A percentile compares a stretch with the other conserved stretches of the same genome.
phyloP scores from a whole-genome alignment of 1,140 invertebrate genomes.

The Panagrolaimus sp. region DNA sequence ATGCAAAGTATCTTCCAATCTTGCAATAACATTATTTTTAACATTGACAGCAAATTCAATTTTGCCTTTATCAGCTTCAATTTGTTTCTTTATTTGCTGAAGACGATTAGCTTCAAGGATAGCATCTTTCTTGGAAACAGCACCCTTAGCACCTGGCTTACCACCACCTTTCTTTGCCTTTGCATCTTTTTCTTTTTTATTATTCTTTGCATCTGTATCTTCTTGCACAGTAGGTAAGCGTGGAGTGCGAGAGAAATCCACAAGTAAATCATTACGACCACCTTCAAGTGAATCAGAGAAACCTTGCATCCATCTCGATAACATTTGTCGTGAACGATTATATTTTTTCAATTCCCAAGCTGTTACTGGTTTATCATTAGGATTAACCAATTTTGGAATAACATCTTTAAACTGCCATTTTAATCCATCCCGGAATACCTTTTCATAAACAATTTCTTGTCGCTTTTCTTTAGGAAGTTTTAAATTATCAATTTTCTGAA shows the following conservation, averaged over 20 bases:
- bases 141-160: constrained; percentile 21
- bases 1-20: constrained; percentile 43
- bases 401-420: constrained; percentile 31
- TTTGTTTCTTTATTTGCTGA: constrained; percentile 44
- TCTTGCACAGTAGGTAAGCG: constrained; percentile 39
- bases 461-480: constrained; percentile 9
- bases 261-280: constrained; percentile 49
- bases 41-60: constrained; percentile 49
- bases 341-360: constrained; percentile 28
- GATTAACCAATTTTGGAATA: constrained; percentile 25
- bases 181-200: constrained; percentile 33
- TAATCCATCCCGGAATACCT: constrained; percentile 18
- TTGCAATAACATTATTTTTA: constrained; percentile 40
- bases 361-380: constrained; percentile 31
- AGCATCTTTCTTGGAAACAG: constrained; percentile 53
- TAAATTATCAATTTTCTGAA: not conserved
- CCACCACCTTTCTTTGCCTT: constrained; percentile 32
- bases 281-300: constrained; percentile 57
- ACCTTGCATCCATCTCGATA: constrained; percentile 51
- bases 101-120: constrained; percentile 49
- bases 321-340: constrained; percentile 27
- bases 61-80: constrained; percentile 50
- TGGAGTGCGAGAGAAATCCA: constrained; percentile 54
- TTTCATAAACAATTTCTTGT: constrained; percentile 19
- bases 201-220: constrained; percentile 24